Evolutionary conservation across 2,888 invertebrate genomes (phyloP).

Genomic region (Rugalucina vietnamica): DNA sequence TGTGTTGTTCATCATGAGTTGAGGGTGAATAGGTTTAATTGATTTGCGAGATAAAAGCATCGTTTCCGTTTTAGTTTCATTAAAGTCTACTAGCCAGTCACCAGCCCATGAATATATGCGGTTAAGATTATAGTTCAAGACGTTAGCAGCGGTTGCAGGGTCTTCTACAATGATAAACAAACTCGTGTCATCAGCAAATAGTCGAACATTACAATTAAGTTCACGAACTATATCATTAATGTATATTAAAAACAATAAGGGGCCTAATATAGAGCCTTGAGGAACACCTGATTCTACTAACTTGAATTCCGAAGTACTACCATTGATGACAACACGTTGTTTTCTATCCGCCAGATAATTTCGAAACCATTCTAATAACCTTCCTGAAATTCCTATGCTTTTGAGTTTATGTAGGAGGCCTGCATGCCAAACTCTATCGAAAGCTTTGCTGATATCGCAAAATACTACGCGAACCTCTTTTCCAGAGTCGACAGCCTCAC

Average conservation of each 20-base stretch:
- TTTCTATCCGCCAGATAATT: neutral
- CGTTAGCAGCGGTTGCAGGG: neutral
- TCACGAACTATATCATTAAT: neutral
- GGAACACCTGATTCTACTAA: neutral
- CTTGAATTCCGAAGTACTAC: neutral
- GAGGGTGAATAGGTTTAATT: neutral
- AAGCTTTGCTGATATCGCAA: conserved; percentile 47
- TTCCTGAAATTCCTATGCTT: neutral
- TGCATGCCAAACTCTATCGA: conserved; percentile 42
- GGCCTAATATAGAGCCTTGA: neutral
- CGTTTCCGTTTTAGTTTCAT: neutral
- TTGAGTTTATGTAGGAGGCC: conserved; percentile 19
- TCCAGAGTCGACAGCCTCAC: conserved; percentile 24
- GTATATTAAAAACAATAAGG: neutral
- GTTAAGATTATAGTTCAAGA: neutral
- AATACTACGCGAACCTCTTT: conserved; percentile 44
- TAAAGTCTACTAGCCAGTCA: neutral
- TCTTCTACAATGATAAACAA: neutral
- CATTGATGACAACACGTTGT: neutral
- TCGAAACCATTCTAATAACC: neutral
- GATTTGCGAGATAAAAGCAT: neutral
- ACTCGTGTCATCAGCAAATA: neutral
- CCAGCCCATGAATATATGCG: neutral
- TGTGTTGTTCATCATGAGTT: neutral
- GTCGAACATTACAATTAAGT: neutral